Evolutionary conservation across 2,888 invertebrate genomes (phyloP).

Genomic region (Epirrhoe alternata): DNA sequence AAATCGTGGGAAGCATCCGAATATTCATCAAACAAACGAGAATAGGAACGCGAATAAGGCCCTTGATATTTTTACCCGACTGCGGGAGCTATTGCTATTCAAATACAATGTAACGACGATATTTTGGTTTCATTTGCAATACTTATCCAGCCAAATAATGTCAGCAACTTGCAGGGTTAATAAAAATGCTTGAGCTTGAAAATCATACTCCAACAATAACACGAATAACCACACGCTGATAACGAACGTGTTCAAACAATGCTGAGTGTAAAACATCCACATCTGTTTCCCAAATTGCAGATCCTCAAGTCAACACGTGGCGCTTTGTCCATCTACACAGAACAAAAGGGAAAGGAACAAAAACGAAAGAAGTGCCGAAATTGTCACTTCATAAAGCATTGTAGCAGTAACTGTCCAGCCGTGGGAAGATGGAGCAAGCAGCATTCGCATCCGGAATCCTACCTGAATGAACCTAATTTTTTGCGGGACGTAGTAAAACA

Average conservation of each 20-base stretch:
- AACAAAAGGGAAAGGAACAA: conserved; percentile 61
- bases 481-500: conserved; percentile 70
- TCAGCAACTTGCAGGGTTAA: too few relatives aligned
- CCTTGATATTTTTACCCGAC: too few relatives aligned
- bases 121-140: too few relatives aligned
- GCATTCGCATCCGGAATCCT: conserved; percentile 80
- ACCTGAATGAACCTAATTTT: conserved; percentile 63
- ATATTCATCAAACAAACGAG: too few relatives aligned
- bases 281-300: conserved; percentile 64
- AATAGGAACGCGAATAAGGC: too few relatives aligned
- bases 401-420: conserved; percentile 64
- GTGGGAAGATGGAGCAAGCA: conserved; percentile 68
- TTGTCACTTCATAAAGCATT: conserved; percentile 74
- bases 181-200: neutral
- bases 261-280: conserved; percentile 49
- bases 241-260: conserved; percentile 48
- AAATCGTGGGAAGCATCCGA: too few relatives aligned
- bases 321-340: conserved; percentile 62
- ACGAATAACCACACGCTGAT: conserved; percentile 39
- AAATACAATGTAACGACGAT: too few relatives aligned
- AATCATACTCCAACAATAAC: conserved; percentile 9
- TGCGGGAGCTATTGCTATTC: too few relatives aligned
- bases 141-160: too few relatives aligned
- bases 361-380: conserved; percentile 63
- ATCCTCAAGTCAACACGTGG: conserved; percentile 63